Evolutionary conservation across 2,888 invertebrate species (phyloP).

Genomic region (Phyllotreta cruciferae): DNA sequence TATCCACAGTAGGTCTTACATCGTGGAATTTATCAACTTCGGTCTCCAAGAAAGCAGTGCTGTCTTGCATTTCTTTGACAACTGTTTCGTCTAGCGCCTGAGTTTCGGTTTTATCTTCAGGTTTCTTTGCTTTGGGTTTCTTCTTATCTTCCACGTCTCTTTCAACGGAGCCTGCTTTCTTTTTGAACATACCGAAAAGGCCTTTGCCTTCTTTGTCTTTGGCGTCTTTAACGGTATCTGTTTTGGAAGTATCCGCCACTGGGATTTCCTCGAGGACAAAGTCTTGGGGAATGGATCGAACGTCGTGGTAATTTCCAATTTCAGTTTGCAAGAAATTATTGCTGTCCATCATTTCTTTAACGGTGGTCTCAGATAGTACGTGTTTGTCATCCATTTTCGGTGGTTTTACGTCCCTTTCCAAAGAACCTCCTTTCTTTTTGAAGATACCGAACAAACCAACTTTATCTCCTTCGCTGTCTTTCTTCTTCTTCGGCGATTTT

Average conservation of each 20-base stretch:
- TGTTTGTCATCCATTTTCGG: neutral
- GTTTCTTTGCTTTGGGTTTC: constrained; percentile 18
- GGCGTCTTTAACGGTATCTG: constrained; percentile 10
- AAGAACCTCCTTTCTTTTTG: constrained; percentile 27
- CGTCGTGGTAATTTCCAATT: constrained; percentile 45
- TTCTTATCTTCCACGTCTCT: constrained; percentile 16
- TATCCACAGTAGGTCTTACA: constrained; percentile 31
- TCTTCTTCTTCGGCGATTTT: constrained; percentile 25
- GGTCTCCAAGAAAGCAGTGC: constrained; percentile 17
- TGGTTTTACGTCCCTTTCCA: constrained; percentile 18
- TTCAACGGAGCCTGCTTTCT: constrained; percentile 42
- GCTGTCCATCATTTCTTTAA: constrained; percentile 30
- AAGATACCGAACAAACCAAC: constrained; percentile 24
- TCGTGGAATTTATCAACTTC: constrained; percentile 42
- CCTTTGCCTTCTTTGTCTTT: constrained; percentile 28
- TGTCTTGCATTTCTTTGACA: constrained; percentile 6
- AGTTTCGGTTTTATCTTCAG: neutral
- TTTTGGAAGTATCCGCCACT: neutral
- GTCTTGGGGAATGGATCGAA: constrained; percentile 30
- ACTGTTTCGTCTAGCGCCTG: neutral
- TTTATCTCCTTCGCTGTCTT: constrained; percentile 21
- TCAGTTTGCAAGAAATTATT: constrained; percentile 41
- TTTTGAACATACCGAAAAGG: constrained; percentile 33
- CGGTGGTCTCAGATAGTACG: constrained; percentile 22
- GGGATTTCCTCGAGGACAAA: constrained; percentile 11